Percentiles rank a stretch among this genome's conserved stretches.
Conservation (phyloP, 2,113 vertebrate genomes). For the Saguinus imperator region DNA sequence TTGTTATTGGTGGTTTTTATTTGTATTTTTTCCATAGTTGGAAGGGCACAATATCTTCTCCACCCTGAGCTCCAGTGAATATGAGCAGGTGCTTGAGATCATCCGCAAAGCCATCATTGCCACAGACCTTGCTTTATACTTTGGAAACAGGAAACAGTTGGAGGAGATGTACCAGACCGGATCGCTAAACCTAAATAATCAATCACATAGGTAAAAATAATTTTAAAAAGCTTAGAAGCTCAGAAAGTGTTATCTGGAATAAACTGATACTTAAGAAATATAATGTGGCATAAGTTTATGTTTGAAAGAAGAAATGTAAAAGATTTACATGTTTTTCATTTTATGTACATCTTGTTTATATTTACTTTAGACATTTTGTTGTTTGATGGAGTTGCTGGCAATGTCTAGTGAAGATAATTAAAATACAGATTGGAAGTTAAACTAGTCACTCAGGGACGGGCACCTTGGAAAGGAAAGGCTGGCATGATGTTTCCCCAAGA, state of each 20-base stretch:
- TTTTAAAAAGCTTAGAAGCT: neutral
- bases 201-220: conserved; percentile 90
- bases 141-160: conserved; percentile 97
- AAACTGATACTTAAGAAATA: neutral
- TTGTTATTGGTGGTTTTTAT: conserved; percentile 88
- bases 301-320: neutral
- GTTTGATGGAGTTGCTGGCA: neutral
- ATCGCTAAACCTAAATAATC: conserved; percentile 93
- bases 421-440: neutral
- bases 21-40: conserved; percentile 95
- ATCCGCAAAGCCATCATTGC: conserved; percentile 99
- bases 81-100: too few species aligned
- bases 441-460: neutral
- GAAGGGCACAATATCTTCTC: conserved; percentile 99
- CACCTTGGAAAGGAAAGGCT: neutral
- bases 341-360: neutral
- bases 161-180: conserved; percentile 90
- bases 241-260: neutral
- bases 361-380: neutral
- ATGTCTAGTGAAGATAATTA: neutral
- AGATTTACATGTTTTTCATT: neutral
- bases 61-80: conserved; percentile 97
- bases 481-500: neutral
- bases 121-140: conserved; percentile 98
- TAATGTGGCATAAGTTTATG: neutral